Evolutionary conservation across 2,888 invertebrate genomes (phyloP).

Genomic region (Campoplex nolae): DNA sequence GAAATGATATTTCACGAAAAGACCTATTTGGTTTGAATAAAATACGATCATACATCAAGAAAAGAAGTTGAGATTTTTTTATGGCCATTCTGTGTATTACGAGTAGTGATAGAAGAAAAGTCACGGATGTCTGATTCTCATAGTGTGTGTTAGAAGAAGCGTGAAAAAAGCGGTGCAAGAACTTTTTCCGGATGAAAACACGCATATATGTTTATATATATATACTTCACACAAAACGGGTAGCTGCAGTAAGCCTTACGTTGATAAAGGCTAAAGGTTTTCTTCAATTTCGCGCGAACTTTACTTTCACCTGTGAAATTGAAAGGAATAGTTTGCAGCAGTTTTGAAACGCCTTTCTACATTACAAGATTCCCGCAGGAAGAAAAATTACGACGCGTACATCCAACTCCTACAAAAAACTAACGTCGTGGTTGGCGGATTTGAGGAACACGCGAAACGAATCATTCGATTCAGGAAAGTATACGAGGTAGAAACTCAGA

Average conservation of each 20-base stretch:
- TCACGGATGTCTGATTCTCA: constrained; percentile 77
- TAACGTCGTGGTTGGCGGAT: constrained; percentile 51
- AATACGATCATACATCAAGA: no score
- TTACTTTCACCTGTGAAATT: constrained; percentile 29
- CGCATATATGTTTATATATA: no score
- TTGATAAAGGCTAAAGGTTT: neutral
- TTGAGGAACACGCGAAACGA: constrained; percentile 33
- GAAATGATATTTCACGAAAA: neutral
- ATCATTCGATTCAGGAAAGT: constrained; percentile 46
- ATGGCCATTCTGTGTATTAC: neutral
- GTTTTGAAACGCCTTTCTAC: constrained; percentile 68
- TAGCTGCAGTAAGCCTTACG: constrained; percentile 16
- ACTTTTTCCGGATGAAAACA: constrained; percentile 71
- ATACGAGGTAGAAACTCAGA: constrained; percentile 27
- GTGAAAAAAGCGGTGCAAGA: constrained; percentile 56
- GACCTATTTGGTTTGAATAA: neutral
- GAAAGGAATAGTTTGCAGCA: constrained; percentile 67
- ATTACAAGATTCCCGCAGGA: constrained; percentile 50
- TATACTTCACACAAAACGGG: constrained; percentile 59
- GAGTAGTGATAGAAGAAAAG: constrained; percentile 71
- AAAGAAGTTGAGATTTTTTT: neutral
- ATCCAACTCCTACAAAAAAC: constrained; percentile 32
- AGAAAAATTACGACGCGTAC: constrained; percentile 56
- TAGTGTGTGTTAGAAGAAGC: constrained; percentile 57
- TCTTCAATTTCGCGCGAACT: constrained; percentile 49